phyloP scores from a whole-genome alignment of 1,140 invertebrate species.

The Macrobrachium nipponense region DNA sequence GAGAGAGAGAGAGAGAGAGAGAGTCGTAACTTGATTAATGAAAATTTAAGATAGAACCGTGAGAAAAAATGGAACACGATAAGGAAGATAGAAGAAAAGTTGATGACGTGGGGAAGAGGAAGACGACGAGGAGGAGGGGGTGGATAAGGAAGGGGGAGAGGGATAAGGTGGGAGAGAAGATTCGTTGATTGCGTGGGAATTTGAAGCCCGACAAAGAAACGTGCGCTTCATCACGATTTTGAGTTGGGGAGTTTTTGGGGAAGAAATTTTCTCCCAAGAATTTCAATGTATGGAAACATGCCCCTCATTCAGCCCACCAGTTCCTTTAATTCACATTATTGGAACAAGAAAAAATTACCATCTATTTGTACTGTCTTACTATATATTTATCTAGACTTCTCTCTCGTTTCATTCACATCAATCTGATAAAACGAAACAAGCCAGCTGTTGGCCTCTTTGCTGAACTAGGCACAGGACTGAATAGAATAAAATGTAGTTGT shows the following conservation, averaged over 20 bases:
- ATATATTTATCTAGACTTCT: no score
- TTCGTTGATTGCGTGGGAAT: constrained; percentile 56
- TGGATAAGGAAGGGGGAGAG: constrained; percentile 15
- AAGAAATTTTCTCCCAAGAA: constrained; percentile 40
- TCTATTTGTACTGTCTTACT: no score
- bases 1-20: neutral
- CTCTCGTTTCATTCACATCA: no score
- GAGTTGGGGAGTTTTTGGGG: constrained; percentile 54
- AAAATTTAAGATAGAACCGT: no score
- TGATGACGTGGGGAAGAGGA: neutral
- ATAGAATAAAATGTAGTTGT: no score
- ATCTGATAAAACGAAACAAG: no score
- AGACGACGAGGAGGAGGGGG: neutral
- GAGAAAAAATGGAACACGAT: neutral
- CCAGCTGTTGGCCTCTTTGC: no score
- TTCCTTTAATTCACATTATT: no score
- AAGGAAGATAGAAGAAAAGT: no score
- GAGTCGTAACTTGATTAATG: neutral
- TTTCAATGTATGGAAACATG: constrained; percentile 54
- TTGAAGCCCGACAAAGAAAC: constrained; percentile 57
- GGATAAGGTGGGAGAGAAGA: constrained; percentile 18
- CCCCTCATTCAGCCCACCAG: neutral
- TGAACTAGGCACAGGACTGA: no score
- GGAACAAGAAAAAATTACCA: no score
- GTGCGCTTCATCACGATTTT: constrained; percentile 59